phyloP scores from a whole-genome alignment of 2,797 vertebrate genomes.

The Agapornis canus region DNA sequence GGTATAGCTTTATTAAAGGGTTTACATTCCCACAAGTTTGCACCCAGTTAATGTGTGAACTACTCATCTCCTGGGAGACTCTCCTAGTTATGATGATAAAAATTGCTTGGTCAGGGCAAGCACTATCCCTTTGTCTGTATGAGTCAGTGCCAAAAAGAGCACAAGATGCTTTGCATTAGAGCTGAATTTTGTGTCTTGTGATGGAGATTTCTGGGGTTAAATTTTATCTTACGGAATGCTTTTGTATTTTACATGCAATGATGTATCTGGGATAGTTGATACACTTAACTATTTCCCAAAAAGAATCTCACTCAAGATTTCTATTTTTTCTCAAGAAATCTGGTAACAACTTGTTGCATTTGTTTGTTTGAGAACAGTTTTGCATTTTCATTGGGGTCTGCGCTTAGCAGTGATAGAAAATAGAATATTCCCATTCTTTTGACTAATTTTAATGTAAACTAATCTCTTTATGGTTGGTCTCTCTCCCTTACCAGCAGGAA shows the following conservation, averaged over 20 bases:
- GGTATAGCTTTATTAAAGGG: not conserved
- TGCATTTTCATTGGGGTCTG: not conserved
- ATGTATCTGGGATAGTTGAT: not conserved
- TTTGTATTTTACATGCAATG: not conserved
- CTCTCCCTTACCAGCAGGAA: not conserved
- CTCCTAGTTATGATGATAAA: not conserved
- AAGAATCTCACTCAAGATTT: not conserved
- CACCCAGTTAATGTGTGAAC: not conserved
- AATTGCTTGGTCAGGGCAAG: not conserved
- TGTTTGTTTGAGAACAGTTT: not conserved
- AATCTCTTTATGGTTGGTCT: not conserved
- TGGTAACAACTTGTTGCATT: not conserved
- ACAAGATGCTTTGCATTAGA: not conserved
- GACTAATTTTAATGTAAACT: not conserved
- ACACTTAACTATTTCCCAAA: not conserved
- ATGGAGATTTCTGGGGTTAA: not conserved
- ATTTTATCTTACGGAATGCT: not conserved
- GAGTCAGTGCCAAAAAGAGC: not conserved
- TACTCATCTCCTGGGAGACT: not conserved
- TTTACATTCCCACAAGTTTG: not conserved
- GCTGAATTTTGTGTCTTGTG: not conserved
- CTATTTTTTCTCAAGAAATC: not conserved
- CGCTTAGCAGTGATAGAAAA: not conserved
- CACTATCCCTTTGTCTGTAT: not conserved
- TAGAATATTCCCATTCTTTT: not conserved